Conservation (phyloP, 2,113 vertebrate genomes). For the Sylvia atricapilla region DNA sequence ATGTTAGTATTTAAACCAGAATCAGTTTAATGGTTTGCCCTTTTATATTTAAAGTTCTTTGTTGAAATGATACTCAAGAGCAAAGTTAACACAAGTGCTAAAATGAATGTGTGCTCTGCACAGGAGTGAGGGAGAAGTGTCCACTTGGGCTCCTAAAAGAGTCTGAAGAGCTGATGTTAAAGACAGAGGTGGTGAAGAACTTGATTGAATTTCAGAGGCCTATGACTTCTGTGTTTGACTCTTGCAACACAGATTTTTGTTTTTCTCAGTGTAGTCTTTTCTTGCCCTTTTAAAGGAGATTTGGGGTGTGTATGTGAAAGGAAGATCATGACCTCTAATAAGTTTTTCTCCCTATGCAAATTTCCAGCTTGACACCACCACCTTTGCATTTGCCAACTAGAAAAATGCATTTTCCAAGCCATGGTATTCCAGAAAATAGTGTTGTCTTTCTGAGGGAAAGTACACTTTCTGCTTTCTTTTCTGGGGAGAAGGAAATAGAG, state of each 20-base stretch:
- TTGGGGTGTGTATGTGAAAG: fast-evolving
- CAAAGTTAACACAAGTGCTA: neutral
- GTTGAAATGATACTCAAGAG: neutral
- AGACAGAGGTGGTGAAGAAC: neutral
- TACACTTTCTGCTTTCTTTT: neutral
- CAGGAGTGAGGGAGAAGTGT: neutral
- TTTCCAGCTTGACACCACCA: neutral
- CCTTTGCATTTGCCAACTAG: neutral
- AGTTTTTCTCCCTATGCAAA: neutral
- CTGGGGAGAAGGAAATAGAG: neutral
- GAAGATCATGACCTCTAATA: neutral
- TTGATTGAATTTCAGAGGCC: neutral
- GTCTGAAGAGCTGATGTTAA: neutral
- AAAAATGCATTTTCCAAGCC: neutral
- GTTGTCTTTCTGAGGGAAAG: neutral
- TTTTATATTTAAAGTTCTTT: neutral
- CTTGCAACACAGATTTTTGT: neutral
- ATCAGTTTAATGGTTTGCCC: neutral
- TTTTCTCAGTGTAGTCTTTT: neutral
- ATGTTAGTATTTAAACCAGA: neutral
- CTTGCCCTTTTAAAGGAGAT: neutral
- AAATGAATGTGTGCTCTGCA: neutral
- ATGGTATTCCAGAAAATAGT: neutral
- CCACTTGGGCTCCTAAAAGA: neutral
- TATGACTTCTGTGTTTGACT: neutral